Conservation (phyloP, 2,797 vertebrate genomes). For the Pseudochirops cupreus region DNA sequence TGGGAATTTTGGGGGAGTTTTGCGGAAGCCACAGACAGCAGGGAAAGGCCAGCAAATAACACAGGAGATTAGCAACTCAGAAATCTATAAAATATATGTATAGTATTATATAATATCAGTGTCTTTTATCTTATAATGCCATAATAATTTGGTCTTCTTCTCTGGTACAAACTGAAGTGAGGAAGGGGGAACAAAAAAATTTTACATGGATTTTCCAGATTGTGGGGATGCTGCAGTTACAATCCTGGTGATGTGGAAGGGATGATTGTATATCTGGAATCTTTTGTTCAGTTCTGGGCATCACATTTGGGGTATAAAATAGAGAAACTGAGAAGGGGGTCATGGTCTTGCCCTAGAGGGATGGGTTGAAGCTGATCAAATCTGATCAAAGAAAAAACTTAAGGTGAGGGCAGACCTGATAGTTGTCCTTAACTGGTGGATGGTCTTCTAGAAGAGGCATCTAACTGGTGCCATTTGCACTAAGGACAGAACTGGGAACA, state of each 20-base stretch:
- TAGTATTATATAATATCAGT: neutral
- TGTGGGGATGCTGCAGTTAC: fast-evolving
- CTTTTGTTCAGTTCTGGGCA: neutral
- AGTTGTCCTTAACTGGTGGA: neutral
- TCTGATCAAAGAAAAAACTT: neutral
- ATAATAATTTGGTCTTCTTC: neutral
- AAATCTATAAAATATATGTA: neutral
- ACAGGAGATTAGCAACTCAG: neutral
- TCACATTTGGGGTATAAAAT: neutral
- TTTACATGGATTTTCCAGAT: neutral
- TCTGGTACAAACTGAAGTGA: neutral
- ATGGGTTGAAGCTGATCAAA: no score
- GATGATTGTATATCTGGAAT: neutral
- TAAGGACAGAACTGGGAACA: no score
- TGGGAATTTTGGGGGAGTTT: neutral
- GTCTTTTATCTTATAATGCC: neutral
- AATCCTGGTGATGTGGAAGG: neutral
- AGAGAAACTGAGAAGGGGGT: neutral
- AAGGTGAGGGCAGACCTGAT: neutral
- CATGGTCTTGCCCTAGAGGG: neutral
- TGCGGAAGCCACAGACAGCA: neutral
- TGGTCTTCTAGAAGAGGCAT: no score
- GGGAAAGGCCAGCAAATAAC: neutral
- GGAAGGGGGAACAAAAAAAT: neutral
- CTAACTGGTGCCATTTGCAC: no score